Evolutionary conservation across 2,113 vertebrate species (phyloP), one percentile per base, ranked within the genome.

Genomic region (Malurus melanocephalus): DNA sequence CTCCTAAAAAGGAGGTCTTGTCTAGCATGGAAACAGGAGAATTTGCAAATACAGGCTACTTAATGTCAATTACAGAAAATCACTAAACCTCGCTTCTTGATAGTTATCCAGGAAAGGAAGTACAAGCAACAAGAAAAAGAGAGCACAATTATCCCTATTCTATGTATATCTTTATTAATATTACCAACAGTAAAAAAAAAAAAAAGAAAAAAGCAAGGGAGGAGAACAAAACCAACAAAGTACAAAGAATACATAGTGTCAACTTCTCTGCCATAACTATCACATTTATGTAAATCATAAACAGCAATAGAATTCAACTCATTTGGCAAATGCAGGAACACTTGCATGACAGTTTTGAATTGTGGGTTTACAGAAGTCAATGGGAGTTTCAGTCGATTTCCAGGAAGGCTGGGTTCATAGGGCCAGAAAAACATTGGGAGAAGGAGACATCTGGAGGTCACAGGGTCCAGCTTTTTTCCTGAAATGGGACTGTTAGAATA

Each of bases 401-500:
- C 13, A 43, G 2, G 6, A 72, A 45, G 15, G 2, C 18, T 28
- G 40, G 5, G 26, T 75, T 66, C 16, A 5, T 13, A 55, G 7
- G 5, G 18, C 10, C 17, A 26, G 23, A 60, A 27, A 67, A 72
- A 18, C 4, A 15, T 20, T 33, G 21, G 3, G 16, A 26, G 35
- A 68, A 68, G 55, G 15, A 59, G 24, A 33, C 3, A 1, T 3
- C 16, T 45, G 24, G 33, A 80, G 11, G 33, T 57, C 51, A 56
- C 4, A 0, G 0, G 32, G 8, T 16, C 45, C 33, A 56, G 6
- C 2, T 2, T 62, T 78, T 66, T 62, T 21, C 16, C 35, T 51
- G 14, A 76, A 85, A 12, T 43, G 7, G 12, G 9, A n/a, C 8
- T 52, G 2, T 45, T 35, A 42, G 26, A 66, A 12, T 35, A 60